Evolutionary conservation across 2,888 invertebrate genomes (phyloP).

Genomic region (Nomada lathburiana): DNA sequence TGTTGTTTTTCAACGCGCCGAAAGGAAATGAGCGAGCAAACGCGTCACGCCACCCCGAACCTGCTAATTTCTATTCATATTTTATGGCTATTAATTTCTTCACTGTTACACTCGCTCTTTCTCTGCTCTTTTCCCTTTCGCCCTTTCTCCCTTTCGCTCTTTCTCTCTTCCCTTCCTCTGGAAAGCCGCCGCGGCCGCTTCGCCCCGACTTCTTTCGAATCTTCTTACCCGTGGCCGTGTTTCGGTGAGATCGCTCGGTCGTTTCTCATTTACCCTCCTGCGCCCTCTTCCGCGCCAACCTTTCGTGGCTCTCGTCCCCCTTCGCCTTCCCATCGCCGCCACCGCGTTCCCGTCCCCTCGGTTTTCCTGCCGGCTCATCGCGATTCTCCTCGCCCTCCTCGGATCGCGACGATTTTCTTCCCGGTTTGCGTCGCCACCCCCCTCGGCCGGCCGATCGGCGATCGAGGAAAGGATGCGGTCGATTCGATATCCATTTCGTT

Average conservation of each 20-base stretch:
- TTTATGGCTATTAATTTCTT: conserved; percentile 85
- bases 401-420: background rate
- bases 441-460: no score
- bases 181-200: background rate
- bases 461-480: background rate
- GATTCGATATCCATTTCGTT: conserved; percentile 20
- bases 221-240: conserved; percentile 47
- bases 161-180: conserved; percentile 34
- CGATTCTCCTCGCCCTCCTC: no score
- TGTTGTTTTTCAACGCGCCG: conserved; percentile 85
- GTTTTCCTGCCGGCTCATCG: no score
- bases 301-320: background rate
- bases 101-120: conserved; percentile 79
- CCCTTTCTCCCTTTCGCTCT: conserved; percentile 39
- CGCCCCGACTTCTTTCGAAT: conserved; percentile 40
- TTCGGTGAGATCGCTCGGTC: conserved; percentile 30
- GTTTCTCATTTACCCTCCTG: conserved; percentile 50
- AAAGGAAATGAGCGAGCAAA: conserved; percentile 85
- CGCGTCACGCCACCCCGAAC: conserved; percentile 85
- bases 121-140: conserved; percentile 46
- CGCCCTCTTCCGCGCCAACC: background rate
- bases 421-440: no score
- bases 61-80: conserved; percentile 85
- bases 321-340: background rate
- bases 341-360: no score